A percentile compares a stretch with the other conserved stretches of the same genome.
Conservation (phyloP, 2,888 invertebrate genomes). For the Himalopsyche japonica region DNA sequence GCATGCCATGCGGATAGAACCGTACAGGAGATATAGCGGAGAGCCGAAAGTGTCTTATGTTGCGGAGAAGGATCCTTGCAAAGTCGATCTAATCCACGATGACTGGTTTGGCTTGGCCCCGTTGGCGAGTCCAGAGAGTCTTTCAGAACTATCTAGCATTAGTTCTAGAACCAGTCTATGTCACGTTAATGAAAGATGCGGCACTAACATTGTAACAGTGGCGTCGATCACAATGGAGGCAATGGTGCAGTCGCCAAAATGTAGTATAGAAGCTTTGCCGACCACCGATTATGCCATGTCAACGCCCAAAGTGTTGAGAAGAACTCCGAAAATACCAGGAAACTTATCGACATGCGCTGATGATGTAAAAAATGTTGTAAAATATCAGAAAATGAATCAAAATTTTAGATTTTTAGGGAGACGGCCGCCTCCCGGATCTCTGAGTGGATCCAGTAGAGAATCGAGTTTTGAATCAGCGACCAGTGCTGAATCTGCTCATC, state of each 20-base stretch:
- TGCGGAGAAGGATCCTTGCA: constrained; percentile 41
- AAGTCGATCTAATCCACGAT: constrained; percentile 61
- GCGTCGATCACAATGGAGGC: constrained; percentile 49
- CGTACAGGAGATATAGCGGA: constrained; percentile 30
- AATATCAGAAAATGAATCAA: constrained; percentile 59
- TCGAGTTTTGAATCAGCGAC: constrained; percentile 59
- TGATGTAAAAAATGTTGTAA: constrained; percentile 62
- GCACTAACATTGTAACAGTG: constrained; percentile 36
- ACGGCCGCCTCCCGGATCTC: constrained; percentile 44
- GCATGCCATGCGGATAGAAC: constrained; percentile 24
- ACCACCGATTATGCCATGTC: constrained; percentile 51
- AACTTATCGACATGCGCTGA: constrained; percentile 69
- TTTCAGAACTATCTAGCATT: constrained; percentile 80
- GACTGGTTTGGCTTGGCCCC: constrained; percentile 75
- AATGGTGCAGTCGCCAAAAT: constrained; percentile 15
- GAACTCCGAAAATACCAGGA: constrained; percentile 68
- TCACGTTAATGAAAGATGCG: constrained; percentile 46
- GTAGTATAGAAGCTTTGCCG: constrained; percentile 20
- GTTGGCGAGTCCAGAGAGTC: constrained; percentile 79
- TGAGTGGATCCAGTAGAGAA: constrained; percentile 51
- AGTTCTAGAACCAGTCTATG: constrained; percentile 68
- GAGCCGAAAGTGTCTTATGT: constrained; percentile 42
- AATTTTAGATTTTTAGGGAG: constrained; percentile 53
- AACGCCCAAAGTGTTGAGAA: constrained; percentile 63
- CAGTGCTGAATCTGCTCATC: constrained; percentile 45